Conservation (phyloP, 2,888 invertebrate genomes). For the Sericinus montela region DNA sequence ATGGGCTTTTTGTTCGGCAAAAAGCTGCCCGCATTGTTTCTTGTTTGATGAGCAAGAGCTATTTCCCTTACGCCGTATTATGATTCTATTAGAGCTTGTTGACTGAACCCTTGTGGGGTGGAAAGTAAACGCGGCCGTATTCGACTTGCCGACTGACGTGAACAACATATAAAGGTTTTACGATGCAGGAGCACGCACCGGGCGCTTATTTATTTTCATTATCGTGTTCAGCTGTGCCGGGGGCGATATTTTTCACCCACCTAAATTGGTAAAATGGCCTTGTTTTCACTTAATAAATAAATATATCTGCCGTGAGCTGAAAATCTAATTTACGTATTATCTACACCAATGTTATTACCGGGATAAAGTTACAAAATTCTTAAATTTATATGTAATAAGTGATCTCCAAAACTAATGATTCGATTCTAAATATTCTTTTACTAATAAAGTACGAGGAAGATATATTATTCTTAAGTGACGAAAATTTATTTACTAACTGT, state of each 20-base stretch:
- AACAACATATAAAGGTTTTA: conserved; percentile 49
- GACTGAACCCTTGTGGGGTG: conserved; percentile 55
- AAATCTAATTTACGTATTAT: too few relatives aligned
- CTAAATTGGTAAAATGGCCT: conserved; percentile 29
- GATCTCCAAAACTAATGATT: too few relatives aligned
- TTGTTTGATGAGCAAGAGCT: conserved; percentile 47
- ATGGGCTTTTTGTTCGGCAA: conserved; percentile 51
- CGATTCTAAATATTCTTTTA: too few relatives aligned
- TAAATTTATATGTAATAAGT: too few relatives aligned
- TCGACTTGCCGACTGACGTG: conserved; percentile 31
- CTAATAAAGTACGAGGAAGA: too few relatives aligned
- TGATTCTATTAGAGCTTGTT: conserved; percentile 66
- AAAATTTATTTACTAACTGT: too few relatives aligned
- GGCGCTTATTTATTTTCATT: conserved; percentile 58
- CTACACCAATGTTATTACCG: too few relatives aligned
- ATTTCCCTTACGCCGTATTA: conserved; percentile 40
- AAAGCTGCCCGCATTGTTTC: conserved; percentile 51
- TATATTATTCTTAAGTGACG: too few relatives aligned
- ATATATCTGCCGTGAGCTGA: too few relatives aligned
- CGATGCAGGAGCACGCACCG: conserved; percentile 48
- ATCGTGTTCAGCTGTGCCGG: conserved; percentile 43
- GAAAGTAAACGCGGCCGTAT: conserved; percentile 36
- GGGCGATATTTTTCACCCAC: conserved; percentile 40
- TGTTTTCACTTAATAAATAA: too few relatives aligned
- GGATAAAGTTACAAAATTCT: too few relatives aligned